Conservation (phyloP, 2,888 invertebrate species). For the Amaurobius ferox region DNA sequence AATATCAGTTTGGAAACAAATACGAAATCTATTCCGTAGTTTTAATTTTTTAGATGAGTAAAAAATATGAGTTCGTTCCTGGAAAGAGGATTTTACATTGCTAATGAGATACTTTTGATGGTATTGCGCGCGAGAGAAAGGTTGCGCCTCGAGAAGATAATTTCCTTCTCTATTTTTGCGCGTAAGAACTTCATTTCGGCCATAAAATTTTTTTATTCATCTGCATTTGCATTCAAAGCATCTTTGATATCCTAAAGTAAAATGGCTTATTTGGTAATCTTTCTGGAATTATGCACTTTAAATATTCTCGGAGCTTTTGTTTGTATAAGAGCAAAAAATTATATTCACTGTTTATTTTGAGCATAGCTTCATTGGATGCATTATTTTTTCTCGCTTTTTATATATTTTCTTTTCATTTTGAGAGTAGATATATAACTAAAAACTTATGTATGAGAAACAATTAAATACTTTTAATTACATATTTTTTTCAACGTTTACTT, state of each 20-base stretch:
- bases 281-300: too few species aligned
- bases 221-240: slow-evolving; percentile 13
- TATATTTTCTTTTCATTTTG: too few species aligned
- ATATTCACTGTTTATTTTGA: too few species aligned
- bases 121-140: slow-evolving; percentile 16
- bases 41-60: slow-evolving; percentile 18
- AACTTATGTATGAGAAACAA: too few species aligned
- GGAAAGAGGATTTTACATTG: slow-evolving; percentile 15
- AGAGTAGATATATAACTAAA: too few species aligned
- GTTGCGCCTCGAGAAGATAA: slow-evolving; percentile 9
- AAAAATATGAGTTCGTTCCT: neutral
- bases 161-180: slow-evolving; percentile 21
- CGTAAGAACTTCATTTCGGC: neutral
- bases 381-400: too few species aligned
- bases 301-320: too few species aligned
- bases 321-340: too few species aligned
- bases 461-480: too few species aligned
- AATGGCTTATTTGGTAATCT: too few species aligned
- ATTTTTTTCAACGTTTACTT: too few species aligned
- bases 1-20: slow-evolving; percentile 17
- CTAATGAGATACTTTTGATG: slow-evolving; percentile 32
- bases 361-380: too few species aligned
- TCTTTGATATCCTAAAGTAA: neutral
- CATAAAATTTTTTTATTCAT: neutral
- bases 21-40: slow-evolving; percentile 22